Evolutionary conservation across 2,797 vertebrate species (phyloP).

Genomic region (Antrozous pallidus): DNA sequence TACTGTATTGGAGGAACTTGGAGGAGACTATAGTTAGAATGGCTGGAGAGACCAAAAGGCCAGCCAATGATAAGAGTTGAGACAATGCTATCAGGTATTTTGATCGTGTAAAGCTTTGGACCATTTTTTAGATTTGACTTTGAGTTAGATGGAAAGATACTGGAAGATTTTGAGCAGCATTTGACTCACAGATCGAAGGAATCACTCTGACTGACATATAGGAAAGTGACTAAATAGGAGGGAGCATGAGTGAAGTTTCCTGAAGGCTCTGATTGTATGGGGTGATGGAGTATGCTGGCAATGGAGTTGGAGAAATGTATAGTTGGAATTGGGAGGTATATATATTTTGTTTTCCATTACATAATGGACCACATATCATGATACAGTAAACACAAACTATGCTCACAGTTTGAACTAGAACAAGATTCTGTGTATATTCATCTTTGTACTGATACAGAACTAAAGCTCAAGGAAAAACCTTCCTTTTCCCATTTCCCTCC

Average conservation of each 20-base stretch:
- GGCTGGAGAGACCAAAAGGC: background rate
- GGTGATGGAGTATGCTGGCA: fast-evolving
- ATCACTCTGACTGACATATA: background rate
- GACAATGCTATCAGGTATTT: background rate
- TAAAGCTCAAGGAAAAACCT: background rate
- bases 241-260: background rate
- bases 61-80: background rate
- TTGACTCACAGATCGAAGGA: background rate
- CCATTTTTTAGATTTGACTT: background rate
- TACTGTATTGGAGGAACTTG: background rate
- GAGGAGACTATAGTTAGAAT: background rate
- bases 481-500: background rate
- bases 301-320: background rate
- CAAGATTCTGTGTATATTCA: background rate
- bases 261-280: background rate
- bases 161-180: background rate
- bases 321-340: background rate
- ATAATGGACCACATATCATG: background rate
- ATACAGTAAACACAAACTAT: background rate
- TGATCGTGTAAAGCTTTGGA: background rate
- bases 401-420: background rate
- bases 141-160: background rate
- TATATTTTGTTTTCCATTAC: background rate
- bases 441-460: background rate
- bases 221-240: background rate